Evolutionary conservation across 2,113 vertebrate species (phyloP).

Genomic region (Tupaia chinensis): DNA sequence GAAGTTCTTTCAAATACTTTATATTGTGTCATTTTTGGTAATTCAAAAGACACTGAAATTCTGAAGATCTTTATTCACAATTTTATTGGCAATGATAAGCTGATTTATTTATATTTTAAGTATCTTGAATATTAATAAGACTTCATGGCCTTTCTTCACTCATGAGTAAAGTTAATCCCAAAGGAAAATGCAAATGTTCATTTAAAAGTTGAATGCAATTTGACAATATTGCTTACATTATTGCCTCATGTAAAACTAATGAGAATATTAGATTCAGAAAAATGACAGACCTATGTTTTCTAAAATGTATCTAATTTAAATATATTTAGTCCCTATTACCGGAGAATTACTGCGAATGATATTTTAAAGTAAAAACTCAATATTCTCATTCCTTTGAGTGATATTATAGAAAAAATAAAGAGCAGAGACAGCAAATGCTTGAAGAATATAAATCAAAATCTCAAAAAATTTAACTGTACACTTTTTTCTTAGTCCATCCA

Average conservation of each 20-base stretch:
- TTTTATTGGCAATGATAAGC: conserved; percentile 64
- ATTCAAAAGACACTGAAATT: conserved; percentile 30
- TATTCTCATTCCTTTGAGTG: background rate
- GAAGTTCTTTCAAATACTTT: background rate
- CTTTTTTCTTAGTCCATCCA: background rate
- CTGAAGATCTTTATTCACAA: background rate
- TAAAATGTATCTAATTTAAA: background rate
- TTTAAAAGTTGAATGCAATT: background rate
- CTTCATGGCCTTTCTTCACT: background rate
- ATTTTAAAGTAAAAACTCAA: background rate
- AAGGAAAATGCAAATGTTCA: background rate
- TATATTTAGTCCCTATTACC: background rate
- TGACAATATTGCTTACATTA: background rate
- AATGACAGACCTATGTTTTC: background rate
- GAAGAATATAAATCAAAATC: background rate
- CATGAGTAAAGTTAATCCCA: conserved; percentile 48
- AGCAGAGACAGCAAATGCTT: background rate
- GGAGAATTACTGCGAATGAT: background rate
- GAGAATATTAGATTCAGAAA: background rate
- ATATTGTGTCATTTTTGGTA: background rate
- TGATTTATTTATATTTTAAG: conserved; percentile 66
- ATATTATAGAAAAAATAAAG: background rate
- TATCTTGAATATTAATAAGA: conserved; percentile 56
- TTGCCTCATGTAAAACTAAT: background rate
- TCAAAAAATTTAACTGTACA: background rate